Evolutionary conservation across 2,797 vertebrate species (phyloP), one percentile per base, ranked within the genome.

Genomic region (Gorsachius magnificus): DNA sequence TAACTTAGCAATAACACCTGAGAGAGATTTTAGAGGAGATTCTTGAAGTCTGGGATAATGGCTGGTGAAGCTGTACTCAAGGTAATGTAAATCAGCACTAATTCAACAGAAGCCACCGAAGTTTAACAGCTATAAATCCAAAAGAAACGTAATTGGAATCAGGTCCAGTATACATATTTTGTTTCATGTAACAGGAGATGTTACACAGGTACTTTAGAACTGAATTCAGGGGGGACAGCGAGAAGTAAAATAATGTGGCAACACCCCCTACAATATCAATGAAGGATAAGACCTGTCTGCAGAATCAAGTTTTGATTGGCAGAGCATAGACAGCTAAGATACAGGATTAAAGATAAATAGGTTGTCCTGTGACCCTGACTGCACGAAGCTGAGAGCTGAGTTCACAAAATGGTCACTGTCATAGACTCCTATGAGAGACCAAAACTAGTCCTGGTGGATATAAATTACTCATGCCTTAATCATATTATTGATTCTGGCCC

Each of bases 231-330:
- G 16, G 65, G 63, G 29, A 26, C 85, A 64, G 4, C 1, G 5
- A 53, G 58, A 90, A 86, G 28, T 75, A 81, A 93, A 92, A 61
- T 63, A 48, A 60, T 16, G 21, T 8, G 9, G 20, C 35, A 72
- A 87, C 63, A 45, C 18, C 8, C n/a, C 31, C 13, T 83, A 50
- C 14, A 48, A 3, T 53, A 54, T 71, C 58, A 83, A 3, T 16
- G 57, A 84, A 72, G 21, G 21, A 45, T 63, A 69, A 86, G 33
- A 88, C 9, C 26, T 61, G 53, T 45, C 83, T 91, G 25, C 18
- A 84, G 56, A 93, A 82, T 86, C 54, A 95, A 69, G 68, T 65
- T 87, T 87, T 95, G 65, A 92, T 41, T 90, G 57, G 63, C 36
- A 79, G 21, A 77, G 6, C 63, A 63, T 66, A 84, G 70, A 65